Evolutionary conservation across 2,888 invertebrate species (phyloP), one percentile per base, ranked within the genome.

Genomic region (Hipparchia sbordonii): DNA sequence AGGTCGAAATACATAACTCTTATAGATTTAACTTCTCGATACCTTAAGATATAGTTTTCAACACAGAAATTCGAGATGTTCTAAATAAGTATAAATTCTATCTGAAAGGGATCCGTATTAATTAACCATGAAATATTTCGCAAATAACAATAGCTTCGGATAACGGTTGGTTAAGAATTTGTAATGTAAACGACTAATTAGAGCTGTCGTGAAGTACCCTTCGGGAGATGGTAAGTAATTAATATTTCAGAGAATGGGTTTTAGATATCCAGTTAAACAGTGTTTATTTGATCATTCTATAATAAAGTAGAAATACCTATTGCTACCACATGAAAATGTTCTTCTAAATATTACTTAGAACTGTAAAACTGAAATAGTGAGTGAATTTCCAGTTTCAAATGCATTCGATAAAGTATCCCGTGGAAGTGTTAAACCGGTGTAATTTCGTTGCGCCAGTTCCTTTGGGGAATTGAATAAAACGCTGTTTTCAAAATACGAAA

Each of bases 121-220:
- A 74, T 77, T 77, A 76, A 62, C 72, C 45, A 72, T 73, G 69
- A 71, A 73, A 73, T 77, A 75, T 56, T 71, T 59, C n/a, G 39
- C 5, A 67, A 71, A 79, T 80, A 79, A 84, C 82, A 85, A 86
- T 82, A 85, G 82, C 80, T 79, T 83, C 82, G 78, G 80, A 80
- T 81, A 82, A 84, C 81, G 79, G 79, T 78, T 78, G 77, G 73
- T 73, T 79, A 83, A 83, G 82, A 89, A 86, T 87, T 89, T 86
- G 87, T 88, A 90, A 90, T 88, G 88, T 86, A 87, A 90, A 89
- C 86, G 85, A 81, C 85, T 88, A 88, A 90, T 90, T 88, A 88
- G 85, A 86, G 80, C 85, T 88, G 61, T 69, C 69, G 69, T 61
- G n/a, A 13, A 69, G 23, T 12, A 52, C 48, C 59, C 45, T 4